phyloP scores from a whole-genome alignment of 2,797 vertebrate genomes.

The Falco peregrinus region DNA sequence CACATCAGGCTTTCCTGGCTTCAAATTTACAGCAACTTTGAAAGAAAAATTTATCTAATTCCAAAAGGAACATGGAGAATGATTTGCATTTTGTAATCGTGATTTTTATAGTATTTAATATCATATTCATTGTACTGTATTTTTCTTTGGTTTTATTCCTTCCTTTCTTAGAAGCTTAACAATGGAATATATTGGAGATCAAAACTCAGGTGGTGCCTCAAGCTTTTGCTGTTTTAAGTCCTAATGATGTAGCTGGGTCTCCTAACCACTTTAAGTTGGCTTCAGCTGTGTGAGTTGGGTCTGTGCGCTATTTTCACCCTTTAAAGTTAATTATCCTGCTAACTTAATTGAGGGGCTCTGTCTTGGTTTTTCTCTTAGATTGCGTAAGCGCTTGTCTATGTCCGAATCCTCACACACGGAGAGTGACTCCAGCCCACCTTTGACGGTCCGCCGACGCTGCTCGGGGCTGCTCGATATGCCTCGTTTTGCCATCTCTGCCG shows the following conservation, averaged over 20 bases:
- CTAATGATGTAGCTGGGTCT: not conserved
- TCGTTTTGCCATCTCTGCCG: slow-evolving; percentile 87
- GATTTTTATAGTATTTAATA: not conserved
- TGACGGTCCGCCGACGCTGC: slow-evolving; percentile 90
- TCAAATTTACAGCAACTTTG: not conserved
- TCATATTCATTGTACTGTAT: not conserved
- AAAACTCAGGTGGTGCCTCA: not conserved
- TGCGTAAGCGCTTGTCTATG: slow-evolving; percentile 92
- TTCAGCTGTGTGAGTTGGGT: not conserved
- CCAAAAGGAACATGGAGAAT: not conserved
- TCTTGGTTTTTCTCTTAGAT: slow-evolving; percentile 67
- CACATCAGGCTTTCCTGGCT: not conserved
- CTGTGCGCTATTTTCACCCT: not conserved
- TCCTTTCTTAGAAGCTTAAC: not conserved
- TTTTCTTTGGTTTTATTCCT: not conserved
- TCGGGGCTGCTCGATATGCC: slow-evolving; percentile 92
- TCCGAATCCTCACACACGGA: slow-evolving; percentile 97
- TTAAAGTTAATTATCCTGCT: not conserved
- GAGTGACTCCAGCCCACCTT: slow-evolving; percentile 94
- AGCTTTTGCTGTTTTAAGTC: not conserved
- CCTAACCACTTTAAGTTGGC: not conserved
- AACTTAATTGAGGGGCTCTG: not conserved
- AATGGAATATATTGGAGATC: not conserved
- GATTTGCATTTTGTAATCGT: not conserved
- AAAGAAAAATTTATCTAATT: not conserved